A percentile compares a stretch with the other conserved stretches of the same genome.
These are phyloP conservation scores for Dasypus novemcinctus DNA, from an alignment of 2,113 vertebrate species.

Conservation along the genomic window DNA sequence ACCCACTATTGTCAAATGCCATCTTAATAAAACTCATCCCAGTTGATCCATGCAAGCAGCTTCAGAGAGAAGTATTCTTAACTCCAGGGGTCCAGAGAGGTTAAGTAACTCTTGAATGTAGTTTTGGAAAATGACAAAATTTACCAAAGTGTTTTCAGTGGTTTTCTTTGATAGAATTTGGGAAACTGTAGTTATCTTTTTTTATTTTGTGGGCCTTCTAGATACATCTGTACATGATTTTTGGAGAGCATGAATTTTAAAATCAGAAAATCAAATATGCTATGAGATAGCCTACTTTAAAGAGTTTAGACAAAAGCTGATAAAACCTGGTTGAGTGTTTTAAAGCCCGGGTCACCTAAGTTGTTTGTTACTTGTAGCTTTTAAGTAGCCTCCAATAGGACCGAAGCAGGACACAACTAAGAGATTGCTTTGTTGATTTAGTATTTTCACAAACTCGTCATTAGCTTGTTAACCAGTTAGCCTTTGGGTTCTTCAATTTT, in stretches of 20 bases:
- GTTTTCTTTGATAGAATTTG: not conserved
- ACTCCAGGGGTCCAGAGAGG: not conserved
- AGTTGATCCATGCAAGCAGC: not conserved
- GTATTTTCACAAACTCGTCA: not conserved
- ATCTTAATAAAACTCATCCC: not conserved
- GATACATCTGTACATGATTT: not conserved
- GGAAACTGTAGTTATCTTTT: not conserved
- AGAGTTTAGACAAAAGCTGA: not conserved
- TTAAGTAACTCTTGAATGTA: not conserved
- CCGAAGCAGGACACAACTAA: fast-evolving
- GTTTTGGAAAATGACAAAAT: not conserved
- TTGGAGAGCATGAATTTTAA: not conserved
- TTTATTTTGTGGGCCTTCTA: not conserved
- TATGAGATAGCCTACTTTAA: not conserved
- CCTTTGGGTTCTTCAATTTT: not conserved
- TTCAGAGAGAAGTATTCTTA: not conserved
- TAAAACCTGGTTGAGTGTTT: not conserved
- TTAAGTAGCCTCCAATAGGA: not conserved
- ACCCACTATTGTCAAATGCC: not conserved
- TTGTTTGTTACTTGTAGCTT: too few species aligned
- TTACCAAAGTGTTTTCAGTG: not conserved
- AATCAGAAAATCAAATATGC: not conserved
- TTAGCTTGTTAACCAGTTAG: not conserved
- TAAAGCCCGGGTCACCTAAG: not conserved
- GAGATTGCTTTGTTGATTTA: not conserved